Percentiles rank a stretch among this genome's conserved stretches.
Conservation (phyloP, 2,888 invertebrate genomes). For the Octonoba sinensis region DNA sequence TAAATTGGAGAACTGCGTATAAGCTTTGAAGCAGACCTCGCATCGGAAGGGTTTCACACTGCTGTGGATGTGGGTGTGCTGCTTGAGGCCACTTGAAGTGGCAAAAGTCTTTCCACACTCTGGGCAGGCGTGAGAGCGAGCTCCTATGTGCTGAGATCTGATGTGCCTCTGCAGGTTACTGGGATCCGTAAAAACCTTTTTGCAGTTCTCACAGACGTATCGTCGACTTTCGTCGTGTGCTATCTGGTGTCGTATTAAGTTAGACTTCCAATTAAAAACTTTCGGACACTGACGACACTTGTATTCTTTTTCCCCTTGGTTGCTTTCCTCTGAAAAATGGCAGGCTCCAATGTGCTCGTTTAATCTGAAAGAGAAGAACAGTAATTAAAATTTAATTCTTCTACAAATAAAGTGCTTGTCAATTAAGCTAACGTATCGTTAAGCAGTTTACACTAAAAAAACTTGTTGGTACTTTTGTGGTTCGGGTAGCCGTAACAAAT, state of each 20-base stretch:
- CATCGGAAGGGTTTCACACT: constrained; percentile 95
- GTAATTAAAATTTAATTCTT: neutral
- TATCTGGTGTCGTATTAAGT: constrained; percentile 86
- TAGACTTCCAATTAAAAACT: constrained; percentile 84
- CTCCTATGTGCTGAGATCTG: constrained; percentile 93
- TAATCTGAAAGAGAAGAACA: constrained; percentile 34
- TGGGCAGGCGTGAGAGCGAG: constrained; percentile 95
- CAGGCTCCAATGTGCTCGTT: constrained; percentile 48
- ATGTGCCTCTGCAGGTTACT: constrained; percentile 97
- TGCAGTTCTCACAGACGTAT: constrained; percentile 88
- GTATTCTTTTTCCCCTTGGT: constrained; percentile 75
- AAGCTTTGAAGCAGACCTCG: constrained; percentile 93
- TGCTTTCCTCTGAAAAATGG: constrained; percentile 56
- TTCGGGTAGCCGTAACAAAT: too few relatives aligned
- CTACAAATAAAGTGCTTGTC: neutral
- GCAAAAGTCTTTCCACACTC: constrained; percentile 99
- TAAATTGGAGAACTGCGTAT: constrained; percentile 99
- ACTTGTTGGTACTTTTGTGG: too few relatives aligned
- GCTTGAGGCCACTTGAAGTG: constrained; percentile 96
- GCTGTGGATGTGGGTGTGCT: constrained; percentile 99
- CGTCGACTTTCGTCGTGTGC: constrained; percentile 81
- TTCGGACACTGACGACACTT: constrained; percentile 87
- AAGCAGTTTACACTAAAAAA: too few relatives aligned
- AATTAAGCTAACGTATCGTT: neutral
- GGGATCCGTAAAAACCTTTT: constrained; percentile 94